Evolutionary conservation across 2,113 vertebrate genomes (phyloP).

Genomic region (Coregonus clupeaformis): DNA sequence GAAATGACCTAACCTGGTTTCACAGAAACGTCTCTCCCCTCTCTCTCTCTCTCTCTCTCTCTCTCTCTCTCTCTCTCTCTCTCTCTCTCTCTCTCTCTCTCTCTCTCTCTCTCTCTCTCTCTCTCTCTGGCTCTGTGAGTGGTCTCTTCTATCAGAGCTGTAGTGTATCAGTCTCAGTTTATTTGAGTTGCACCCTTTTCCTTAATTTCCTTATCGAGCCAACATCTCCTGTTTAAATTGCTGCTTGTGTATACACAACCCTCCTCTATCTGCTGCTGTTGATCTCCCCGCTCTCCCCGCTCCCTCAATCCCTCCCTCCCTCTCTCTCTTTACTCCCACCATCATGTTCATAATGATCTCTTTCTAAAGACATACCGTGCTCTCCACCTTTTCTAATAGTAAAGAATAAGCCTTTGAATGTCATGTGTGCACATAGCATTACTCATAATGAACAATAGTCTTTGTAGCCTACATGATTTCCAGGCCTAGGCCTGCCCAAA

Average conservation of each 20-base stretch:
- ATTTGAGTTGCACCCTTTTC: slow-evolving; percentile 78
- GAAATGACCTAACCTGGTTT: slow-evolving; percentile 19
- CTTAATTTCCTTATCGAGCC: slow-evolving; percentile 74
- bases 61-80: slow-evolving; percentile 16
- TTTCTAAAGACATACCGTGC: neutral
- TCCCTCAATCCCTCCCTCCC: slow-evolving; percentile 2
- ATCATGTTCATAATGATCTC: slow-evolving; percentile 11
- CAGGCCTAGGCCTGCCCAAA: too few relatives aligned
- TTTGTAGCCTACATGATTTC: too few relatives aligned
- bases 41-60: slow-evolving; percentile 1
- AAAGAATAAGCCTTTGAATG: neutral
- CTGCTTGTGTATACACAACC: slow-evolving; percentile 60
- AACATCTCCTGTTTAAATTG: slow-evolving; percentile 74
- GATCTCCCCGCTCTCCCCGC: slow-evolving; percentile 39
- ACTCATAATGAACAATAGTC: too few relatives aligned
- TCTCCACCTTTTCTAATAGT: neutral
- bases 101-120: slow-evolving; percentile 12
- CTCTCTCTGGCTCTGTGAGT: slow-evolving; percentile 6
- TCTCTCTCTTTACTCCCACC: slow-evolving; percentile 4
- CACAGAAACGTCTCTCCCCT: slow-evolving; percentile 12
- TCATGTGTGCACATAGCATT: neutral
- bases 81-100: slow-evolving; percentile 5
- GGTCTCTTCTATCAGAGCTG: slow-evolving; percentile 1
- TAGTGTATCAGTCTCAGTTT: slow-evolving; percentile 47
- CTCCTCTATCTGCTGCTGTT: slow-evolving; percentile 46